Percentiles rank a stretch among this genome's conserved stretches.
Evolutionary conservation across 2,113 vertebrate genomes (phyloP).

Genomic region (Laterallus jamaicensis): DNA sequence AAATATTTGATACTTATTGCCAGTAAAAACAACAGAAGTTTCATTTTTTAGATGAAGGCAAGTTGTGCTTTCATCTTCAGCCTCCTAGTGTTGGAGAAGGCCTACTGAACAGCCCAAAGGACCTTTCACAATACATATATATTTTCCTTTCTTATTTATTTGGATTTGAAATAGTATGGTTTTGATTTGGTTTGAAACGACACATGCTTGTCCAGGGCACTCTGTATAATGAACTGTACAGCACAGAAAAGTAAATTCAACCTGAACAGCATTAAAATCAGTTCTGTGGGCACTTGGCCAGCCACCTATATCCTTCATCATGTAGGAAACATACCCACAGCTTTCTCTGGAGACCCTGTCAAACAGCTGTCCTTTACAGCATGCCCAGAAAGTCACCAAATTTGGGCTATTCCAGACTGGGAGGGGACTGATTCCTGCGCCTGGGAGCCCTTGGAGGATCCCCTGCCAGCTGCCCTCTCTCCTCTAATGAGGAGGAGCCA

Average conservation of each 20-base stretch:
- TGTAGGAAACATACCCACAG: conserved; percentile 68
- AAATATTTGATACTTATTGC: neutral
- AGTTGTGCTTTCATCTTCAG: neutral
- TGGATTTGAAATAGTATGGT: conserved; percentile 8
- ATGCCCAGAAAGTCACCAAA: conserved; percentile 70
- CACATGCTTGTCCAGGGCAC: conserved; percentile 13
- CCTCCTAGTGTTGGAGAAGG: neutral
- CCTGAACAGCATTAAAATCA: conserved; percentile 67
- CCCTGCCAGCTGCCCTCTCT: conserved; percentile 67
- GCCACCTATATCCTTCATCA: conserved; percentile 70
- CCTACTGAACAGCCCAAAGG: neutral
- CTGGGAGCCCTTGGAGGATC: conserved; percentile 65
- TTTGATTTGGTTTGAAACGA: conserved; percentile 9
- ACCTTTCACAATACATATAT: neutral
- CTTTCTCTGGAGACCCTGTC: conserved; percentile 68
- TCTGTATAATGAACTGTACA: conserved; percentile 35
- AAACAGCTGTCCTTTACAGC: conserved; percentile 71
- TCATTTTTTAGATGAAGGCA: neutral
- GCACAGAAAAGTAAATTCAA: conserved; percentile 49
- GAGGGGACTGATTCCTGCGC: conserved; percentile 57
- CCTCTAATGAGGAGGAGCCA: conserved; percentile 69
- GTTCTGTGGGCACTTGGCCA: conserved; percentile 62
- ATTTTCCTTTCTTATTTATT: neutral
- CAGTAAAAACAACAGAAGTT: neutral
- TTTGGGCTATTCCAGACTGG: conserved; percentile 67